Conservation (phyloP, 2,888 invertebrate genomes). For the Labia minor region DNA sequence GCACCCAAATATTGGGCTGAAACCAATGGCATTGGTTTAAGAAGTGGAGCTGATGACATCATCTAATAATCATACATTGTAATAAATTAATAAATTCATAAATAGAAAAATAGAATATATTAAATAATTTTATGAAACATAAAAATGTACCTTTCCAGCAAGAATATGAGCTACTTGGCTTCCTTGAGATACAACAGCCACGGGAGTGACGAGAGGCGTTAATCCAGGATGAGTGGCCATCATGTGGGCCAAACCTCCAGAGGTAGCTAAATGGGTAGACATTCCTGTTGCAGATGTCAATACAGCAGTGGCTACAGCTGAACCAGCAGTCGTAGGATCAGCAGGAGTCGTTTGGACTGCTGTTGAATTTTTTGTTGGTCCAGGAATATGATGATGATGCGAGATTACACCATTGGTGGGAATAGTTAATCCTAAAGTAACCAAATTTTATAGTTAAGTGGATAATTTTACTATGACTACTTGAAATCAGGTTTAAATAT, state of each 20-base stretch:
- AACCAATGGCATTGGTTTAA: conserved; percentile 52
- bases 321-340: too few relatives aligned
- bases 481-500: too few relatives aligned
- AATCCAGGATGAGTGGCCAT: conserved; percentile 41
- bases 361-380: not conserved
- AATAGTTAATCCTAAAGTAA: not conserved
- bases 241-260: conserved; percentile 36
- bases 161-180: conserved; percentile 51
- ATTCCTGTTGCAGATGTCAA: conserved; percentile 30
- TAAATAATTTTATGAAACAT: conserved; percentile 3
- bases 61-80: conserved; percentile 39
- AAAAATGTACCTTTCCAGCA: conserved; percentile 52
- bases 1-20: conserved; percentile 56
- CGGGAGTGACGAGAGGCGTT: conserved; percentile 43
- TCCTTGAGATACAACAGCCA: conserved; percentile 52
- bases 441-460: too few relatives aligned
- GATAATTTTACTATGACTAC: too few relatives aligned
- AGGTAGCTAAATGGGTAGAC: not conserved
- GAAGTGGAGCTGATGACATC: conserved; percentile 45
- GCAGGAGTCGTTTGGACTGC: not conserved
- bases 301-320: conserved; percentile 14
- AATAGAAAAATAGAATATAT: conserved; percentile 18
- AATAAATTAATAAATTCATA: conserved; percentile 27
- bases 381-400: not conserved
- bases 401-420: not conserved